Conservation (phyloP, 1,140 invertebrate species). For the Leptinotarsa texana region DNA sequence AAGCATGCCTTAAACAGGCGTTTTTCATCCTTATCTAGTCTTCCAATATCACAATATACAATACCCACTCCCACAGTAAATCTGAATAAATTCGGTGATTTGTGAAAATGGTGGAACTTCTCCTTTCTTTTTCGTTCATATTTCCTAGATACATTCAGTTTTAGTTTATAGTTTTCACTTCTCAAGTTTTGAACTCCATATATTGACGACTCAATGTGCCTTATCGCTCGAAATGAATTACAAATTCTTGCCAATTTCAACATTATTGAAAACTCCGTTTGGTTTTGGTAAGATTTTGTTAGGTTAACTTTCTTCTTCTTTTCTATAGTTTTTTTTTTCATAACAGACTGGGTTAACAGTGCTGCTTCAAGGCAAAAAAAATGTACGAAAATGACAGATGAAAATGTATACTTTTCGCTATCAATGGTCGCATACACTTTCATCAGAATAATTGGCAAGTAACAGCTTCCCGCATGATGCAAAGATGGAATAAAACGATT, state of each 20-base stretch:
- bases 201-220: background rate
- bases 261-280: background rate
- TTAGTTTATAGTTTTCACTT: background rate
- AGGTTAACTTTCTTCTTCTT: too few relatives aligned
- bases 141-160: conserved; percentile 6
- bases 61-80: conserved; percentile 10
- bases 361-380: too few relatives aligned
- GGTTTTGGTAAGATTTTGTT: too few relatives aligned
- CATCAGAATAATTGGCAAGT: too few relatives aligned
- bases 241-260: background rate
- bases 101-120: background rate
- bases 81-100: background rate
- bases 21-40: conserved; percentile 49
- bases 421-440: too few relatives aligned
- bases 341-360: too few relatives aligned
- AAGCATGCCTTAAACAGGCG: conserved; percentile 67
- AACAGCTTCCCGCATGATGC: too few relatives aligned
- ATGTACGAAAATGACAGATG: too few relatives aligned
- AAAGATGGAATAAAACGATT: too few relatives aligned
- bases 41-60: conserved; percentile 12
- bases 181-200: background rate
- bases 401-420: too few relatives aligned
- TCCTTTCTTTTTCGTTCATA: conserved; percentile 21
- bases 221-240: background rate
- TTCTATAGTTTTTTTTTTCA: too few relatives aligned